phyloP scores from a whole-genome alignment of 2,797 vertebrate species.

The Chelmon rostratus region DNA sequence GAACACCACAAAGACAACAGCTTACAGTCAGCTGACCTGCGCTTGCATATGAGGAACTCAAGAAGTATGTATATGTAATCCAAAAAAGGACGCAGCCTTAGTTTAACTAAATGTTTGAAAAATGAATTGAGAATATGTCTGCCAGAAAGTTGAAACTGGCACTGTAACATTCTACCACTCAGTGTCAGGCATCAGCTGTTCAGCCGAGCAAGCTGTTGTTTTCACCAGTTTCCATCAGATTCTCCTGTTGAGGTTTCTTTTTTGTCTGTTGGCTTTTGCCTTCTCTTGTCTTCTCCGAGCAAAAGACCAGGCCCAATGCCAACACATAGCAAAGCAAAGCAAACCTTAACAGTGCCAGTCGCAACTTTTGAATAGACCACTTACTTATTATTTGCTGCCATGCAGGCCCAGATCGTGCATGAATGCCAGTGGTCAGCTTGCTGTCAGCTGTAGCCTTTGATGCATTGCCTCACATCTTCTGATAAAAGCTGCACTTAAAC shows the following conservation, averaged over 20 bases:
- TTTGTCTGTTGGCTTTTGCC: neutral
- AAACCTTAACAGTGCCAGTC: neutral
- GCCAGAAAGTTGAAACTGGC: neutral
- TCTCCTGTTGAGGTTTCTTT: no score
- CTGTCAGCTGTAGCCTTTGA: conserved; percentile 33
- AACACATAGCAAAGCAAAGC: neutral
- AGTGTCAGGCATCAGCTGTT: neutral
- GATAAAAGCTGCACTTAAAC: conserved; percentile 41
- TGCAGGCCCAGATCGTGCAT: neutral
- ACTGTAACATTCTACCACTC: neutral
- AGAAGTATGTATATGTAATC: neutral
- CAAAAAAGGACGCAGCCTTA: neutral
- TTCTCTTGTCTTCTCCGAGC: neutral
- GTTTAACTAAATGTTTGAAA: neutral
- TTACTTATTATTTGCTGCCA: neutral
- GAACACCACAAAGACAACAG: conserved; percentile 1
- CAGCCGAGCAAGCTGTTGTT: neutral
- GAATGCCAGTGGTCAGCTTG: conserved; percentile 12
- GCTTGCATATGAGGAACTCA: neutral
- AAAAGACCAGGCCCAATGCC: neutral
- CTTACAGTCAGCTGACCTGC: neutral
- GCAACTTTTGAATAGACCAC: neutral
- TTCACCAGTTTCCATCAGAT: neutral
- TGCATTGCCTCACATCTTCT: conserved; percentile 14
- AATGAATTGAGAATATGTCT: neutral